These are phyloP conservation scores for Aphelenchoides avenae DNA, from an alignment of 1,140 invertebrate genomes.

Conservation along the genomic window DNA sequence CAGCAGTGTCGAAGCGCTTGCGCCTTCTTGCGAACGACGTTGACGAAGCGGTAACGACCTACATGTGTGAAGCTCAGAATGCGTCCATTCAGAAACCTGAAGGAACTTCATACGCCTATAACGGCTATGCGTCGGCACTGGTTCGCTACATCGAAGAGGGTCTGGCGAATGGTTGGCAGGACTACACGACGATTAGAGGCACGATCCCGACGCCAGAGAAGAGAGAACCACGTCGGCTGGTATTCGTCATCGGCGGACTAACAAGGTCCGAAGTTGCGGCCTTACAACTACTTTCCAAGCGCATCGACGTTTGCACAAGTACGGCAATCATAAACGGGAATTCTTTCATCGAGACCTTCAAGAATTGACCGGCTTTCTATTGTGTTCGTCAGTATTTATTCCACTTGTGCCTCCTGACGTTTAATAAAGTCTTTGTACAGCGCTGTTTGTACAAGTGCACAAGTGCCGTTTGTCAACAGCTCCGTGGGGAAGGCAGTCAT, in stretches of 20 bases:
- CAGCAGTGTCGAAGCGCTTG: no score
- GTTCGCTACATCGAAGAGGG: slow-evolving; percentile 43
- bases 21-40: no score
- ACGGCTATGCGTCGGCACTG: slow-evolving; percentile 34
- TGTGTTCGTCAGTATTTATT: no score
- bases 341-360: slow-evolving; percentile 19
- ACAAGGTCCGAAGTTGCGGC: slow-evolving; percentile 40
- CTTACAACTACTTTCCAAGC: slow-evolving; percentile 13
- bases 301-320: slow-evolving; percentile 13
- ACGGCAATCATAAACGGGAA: slow-evolving; percentile 28
- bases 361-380: no score
- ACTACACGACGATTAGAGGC: slow-evolving; percentile 26
- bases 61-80: no score
- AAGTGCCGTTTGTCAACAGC: no score
- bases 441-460: no score
- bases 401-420: no score
- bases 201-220: slow-evolving; percentile 1
- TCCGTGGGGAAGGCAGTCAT: no score
- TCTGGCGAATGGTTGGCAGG: slow-evolving; percentile 28
- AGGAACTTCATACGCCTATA: slow-evolving; percentile 33
- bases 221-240: slow-evolving; percentile 11
- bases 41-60: no score
- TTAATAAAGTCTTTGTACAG: no score
- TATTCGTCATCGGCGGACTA: slow-evolving; percentile 44
- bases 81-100: slow-evolving; percentile 17